Evolutionary conservation across 2,797 vertebrate genomes (phyloP).

Genomic region (Epinephelus coioides): DNA sequence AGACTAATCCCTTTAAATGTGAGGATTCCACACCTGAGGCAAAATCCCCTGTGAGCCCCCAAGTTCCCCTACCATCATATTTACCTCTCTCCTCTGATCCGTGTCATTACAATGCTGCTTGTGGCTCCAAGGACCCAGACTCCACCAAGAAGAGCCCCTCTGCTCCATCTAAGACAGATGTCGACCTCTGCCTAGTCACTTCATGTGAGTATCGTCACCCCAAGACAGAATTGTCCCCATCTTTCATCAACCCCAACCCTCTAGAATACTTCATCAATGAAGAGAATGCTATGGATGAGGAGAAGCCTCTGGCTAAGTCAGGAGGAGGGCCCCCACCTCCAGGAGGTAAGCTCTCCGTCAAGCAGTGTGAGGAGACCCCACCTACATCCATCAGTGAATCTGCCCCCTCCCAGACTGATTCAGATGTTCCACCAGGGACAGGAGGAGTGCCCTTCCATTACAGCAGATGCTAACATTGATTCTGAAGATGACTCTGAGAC

Average conservation of each 20-base stretch:
- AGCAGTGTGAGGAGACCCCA: conserved; percentile 96
- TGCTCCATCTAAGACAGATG: conserved; percentile 90
- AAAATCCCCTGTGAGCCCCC: conserved; percentile 81
- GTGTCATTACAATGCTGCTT: conserved; percentile 66
- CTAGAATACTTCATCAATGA: conserved; percentile 95
- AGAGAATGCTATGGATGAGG: conserved; percentile 86
- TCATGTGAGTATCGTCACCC: conserved; percentile 97
- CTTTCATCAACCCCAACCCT: conserved; percentile 97
- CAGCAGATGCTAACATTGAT: conserved; percentile 98
- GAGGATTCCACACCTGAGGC: conserved; percentile 87
- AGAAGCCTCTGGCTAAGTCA: conserved; percentile 89
- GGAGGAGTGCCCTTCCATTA: conserved; percentile 98
- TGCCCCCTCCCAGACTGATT: conserved; percentile 95
- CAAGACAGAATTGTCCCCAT: conserved; percentile 97
- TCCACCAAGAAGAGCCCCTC: conserved; percentile 74
- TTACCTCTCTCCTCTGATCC: conserved; percentile 73
- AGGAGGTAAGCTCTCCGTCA: conserved; percentile 89
- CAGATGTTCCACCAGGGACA: conserved; percentile 97
- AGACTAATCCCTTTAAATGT: conserved; percentile 81
- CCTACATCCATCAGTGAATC: conserved; percentile 97
- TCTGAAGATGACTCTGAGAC: conserved; percentile 99
- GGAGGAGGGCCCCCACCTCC: conserved; percentile 91
- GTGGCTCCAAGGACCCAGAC: conserved; percentile 81
- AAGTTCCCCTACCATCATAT: conserved; percentile 73
- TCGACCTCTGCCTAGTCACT: conserved; percentile 94